phyloP scores from a whole-genome alignment of 92 coral and sea anemone genomes.

The Parazoanthus atlanticus region DNA sequence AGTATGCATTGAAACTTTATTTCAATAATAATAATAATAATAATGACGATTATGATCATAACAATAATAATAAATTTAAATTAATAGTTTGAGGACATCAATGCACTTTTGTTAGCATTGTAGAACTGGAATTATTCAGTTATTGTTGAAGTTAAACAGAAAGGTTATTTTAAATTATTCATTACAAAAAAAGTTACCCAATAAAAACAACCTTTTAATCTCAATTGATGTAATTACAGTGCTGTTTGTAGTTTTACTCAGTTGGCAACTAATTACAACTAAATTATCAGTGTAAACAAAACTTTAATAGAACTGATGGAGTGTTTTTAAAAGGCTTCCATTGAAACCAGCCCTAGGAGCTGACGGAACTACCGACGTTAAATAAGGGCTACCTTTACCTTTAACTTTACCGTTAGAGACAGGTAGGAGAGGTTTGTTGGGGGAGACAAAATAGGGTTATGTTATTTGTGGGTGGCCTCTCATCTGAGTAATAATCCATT shows the following conservation, averaged over 20 bases:
- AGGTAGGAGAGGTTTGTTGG: too few relatives aligned
- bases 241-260: not conserved
- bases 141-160: conserved; percentile 1
- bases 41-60: too few relatives aligned
- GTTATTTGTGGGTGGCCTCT: too few relatives aligned
- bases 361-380: too few relatives aligned
- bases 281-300: not conserved
- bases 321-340: not conserved
- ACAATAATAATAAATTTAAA: too few relatives aligned
- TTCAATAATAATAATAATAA: not conserved
- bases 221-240: not conserved
- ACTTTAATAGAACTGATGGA: not conserved
- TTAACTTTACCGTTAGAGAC: too few relatives aligned
- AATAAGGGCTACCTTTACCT: too few relatives aligned
- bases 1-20: not conserved
- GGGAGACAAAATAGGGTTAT: too few relatives aligned
- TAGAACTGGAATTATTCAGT: not conserved
- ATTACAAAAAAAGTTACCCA: not conserved
- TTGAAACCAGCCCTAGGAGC: too few relatives aligned
- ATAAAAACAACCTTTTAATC: conserved; percentile 1
- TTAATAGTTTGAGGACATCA: not conserved
- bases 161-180: not conserved
- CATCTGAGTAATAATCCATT: too few relatives aligned
- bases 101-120: not conserved
- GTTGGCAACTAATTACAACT: conserved; percentile 3